Base-by-base conservation (phyloP, 2,888 invertebrate species). In the Parnassius apollo region DNA sequence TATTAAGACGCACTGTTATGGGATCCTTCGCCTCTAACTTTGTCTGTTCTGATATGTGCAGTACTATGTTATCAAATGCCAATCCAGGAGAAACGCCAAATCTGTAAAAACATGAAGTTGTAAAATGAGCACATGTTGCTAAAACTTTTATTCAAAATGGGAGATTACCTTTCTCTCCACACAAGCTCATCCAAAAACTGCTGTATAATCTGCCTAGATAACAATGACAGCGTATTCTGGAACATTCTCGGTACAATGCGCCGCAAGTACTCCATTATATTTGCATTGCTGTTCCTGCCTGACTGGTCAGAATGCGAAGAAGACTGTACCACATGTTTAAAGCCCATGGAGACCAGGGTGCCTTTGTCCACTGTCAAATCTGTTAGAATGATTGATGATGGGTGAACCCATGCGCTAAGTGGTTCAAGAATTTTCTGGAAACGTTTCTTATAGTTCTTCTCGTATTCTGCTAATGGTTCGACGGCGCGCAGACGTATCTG, bases 171-270 rank as follows among this genome's bases (percentile, higher is more conserved):
- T 81, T 98, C 97, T 63, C 98, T 93, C 97, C 98, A 98, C 11
- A 97, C 95, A 18, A 98, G 85, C 77, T 98, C 98, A 80, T 98
- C 97, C 68, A 98, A 86, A 82, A 97, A 97, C 82, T 97, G 97
- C 82, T 98, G 98, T 74, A 98, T 97, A 80, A 97, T 96, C 83
- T 96, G 96, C 55, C 96, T 92, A 2, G 96, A 96, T 0, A 98
- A 86, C 68, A 97, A 81, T 10, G 96, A 96, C 9, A 97, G 83
- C 0, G 97, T 97, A 71, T 96, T 97, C 89, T 97, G 96, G 87
- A 97, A 98, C 97, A 97, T 97, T 74, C 97, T 93, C 0, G 98
- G 97, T 2, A 97, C 96, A 60, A 97, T 96, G 67, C 96, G 93
- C 44, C 97, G 91, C 68, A 98, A 84, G 78, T 97, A 98, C 75